A percentile compares a stretch with the other conserved stretches of the same genome.
phyloP scores from a whole-genome alignment of 1,140 invertebrate genomes.

The Caenorhabditis latens region DNA sequence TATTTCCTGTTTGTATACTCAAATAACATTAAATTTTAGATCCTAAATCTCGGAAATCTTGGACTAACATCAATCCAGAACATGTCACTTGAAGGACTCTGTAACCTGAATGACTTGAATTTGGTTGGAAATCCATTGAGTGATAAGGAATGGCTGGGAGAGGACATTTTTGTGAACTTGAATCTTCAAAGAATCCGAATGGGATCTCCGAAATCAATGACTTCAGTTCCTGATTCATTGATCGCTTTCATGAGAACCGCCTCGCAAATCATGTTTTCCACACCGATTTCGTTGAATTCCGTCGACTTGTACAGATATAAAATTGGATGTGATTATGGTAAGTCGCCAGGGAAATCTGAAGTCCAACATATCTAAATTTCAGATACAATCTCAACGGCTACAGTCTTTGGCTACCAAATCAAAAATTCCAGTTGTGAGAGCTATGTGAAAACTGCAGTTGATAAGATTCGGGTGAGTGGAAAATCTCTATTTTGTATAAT shows the following conservation, averaged over 20 bases:
- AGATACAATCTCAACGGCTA: not conserved
- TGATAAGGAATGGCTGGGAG: constrained; percentile 21
- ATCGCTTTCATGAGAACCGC: constrained; percentile 41
- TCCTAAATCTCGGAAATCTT: constrained; percentile 23
- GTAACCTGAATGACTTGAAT: not conserved
- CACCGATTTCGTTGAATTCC: not conserved
- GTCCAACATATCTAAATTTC: too few relatives aligned
- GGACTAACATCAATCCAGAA: not conserved
- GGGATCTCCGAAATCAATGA: not conserved
- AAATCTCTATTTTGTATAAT: not conserved
- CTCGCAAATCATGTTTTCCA: constrained; percentile 23
- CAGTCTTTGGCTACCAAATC: not conserved
- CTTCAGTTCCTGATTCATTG: not conserved
- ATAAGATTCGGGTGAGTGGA: not conserved
- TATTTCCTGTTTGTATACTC: not conserved
- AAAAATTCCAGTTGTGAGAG: not conserved
- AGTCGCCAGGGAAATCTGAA: not conserved
- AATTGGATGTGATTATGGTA: constrained; percentile 28
- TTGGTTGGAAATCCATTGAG: constrained; percentile 12
- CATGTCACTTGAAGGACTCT: constrained; percentile 1
- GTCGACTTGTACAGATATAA: not conserved
- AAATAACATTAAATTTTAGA: not conserved
- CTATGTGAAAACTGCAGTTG: not conserved
- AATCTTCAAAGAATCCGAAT: constrained; percentile 3
- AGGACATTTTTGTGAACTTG: not conserved